Percentiles rank a stretch among this genome's conserved stretches.
Conservation (phyloP, 2,888 invertebrate genomes). For the Dorcus parallelipipedus region DNA sequence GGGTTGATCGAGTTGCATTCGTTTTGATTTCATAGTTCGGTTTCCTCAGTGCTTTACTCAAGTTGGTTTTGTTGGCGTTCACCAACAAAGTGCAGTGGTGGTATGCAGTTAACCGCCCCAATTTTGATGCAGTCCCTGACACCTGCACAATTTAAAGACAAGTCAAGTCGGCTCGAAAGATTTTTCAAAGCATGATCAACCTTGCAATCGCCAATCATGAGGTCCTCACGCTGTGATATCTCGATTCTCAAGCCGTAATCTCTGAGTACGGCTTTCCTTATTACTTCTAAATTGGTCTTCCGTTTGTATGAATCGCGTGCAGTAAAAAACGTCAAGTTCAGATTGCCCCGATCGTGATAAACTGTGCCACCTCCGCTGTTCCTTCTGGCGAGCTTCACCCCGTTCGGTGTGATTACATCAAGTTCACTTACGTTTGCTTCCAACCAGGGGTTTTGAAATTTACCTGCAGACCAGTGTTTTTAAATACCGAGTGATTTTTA, state of each 20-base stretch:
- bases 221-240: constrained; percentile 82
- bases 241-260: constrained; percentile 75
- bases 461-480: constrained; percentile 71
- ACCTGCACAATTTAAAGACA: constrained; percentile 56
- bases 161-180: not conserved
- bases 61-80: constrained; percentile 71
- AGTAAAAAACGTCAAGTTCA: constrained; percentile 91
- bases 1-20: constrained; percentile 81
- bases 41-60: constrained; percentile 69
- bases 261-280: constrained; percentile 77
- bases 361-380: constrained; percentile 97
- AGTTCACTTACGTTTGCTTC: constrained; percentile 78
- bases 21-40: constrained; percentile 74
- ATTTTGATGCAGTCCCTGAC: constrained; percentile 94
- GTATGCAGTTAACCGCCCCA: constrained; percentile 84
- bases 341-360: constrained; percentile 91
- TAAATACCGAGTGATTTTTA: no score
- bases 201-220: constrained; percentile 75
- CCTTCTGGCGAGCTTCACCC: constrained; percentile 69
- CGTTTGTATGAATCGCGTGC: constrained; percentile 79
- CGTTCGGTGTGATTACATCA: not conserved
- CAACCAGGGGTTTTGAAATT: constrained; percentile 95
- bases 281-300: constrained; percentile 81
- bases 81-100: constrained; percentile 96
- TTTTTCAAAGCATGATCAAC: constrained; percentile 49